A percentile compares a stretch with the other conserved stretches of the same genome.
phyloP scores from a whole-genome alignment of 2,113 vertebrate species.

The Elephantulus edwardii region DNA sequence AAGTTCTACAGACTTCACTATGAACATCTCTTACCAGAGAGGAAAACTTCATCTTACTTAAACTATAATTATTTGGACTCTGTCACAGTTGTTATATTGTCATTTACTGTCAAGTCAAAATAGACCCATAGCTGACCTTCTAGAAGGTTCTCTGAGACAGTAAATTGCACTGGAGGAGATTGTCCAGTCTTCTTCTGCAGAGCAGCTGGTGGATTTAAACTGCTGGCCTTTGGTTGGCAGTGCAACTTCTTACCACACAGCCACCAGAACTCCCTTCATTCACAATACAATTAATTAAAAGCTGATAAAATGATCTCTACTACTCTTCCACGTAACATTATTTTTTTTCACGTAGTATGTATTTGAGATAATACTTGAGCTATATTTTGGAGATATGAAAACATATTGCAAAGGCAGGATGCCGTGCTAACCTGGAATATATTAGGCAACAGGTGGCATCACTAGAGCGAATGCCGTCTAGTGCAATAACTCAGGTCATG shows the following conservation, averaged over 20 bases:
- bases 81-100: too few relatives aligned
- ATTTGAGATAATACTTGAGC: neutral
- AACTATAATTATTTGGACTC: neutral
- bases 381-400: neutral
- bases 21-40: neutral
- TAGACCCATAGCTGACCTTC: too few relatives aligned
- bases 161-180: too few relatives aligned
- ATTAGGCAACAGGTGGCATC: neutral
- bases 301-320: neutral
- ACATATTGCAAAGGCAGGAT: neutral
- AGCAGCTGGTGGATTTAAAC: too few relatives aligned
- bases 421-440: neutral
- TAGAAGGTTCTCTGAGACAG: too few relatives aligned
- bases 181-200: too few relatives aligned
- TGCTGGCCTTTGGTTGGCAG: too few relatives aligned
- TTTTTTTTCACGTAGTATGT: neutral
- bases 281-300: slow-evolving; percentile 26
- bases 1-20: neutral
- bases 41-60: neutral
- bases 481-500: too few relatives aligned
- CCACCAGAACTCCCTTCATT: too few relatives aligned
- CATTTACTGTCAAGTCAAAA: too few relatives aligned
- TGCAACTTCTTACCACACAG: too few relatives aligned
- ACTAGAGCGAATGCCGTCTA: too few relatives aligned
- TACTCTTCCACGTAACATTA: neutral